These are phyloP conservation scores for Chromoteleia sp. DNA, from an alignment of 2,888 invertebrate species.

Conservation along the genomic window DNA sequence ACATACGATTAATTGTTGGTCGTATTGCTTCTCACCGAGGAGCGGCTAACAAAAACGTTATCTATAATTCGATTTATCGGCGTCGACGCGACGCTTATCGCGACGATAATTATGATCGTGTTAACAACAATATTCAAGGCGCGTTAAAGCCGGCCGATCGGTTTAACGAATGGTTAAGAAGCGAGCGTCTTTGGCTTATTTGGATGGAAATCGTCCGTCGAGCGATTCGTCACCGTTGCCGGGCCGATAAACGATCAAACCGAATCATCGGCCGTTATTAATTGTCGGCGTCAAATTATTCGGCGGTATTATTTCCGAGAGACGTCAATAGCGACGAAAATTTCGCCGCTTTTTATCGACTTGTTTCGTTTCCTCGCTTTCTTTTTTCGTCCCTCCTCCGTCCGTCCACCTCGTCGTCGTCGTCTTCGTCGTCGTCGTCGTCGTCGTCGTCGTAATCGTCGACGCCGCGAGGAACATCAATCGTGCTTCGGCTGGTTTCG, in stretches of 20 bases:
- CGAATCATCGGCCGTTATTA: slow-evolving; percentile 1
- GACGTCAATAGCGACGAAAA: slow-evolving; percentile 30
- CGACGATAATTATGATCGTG: not conserved
- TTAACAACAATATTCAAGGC: not conserved
- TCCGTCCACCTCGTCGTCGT: slow-evolving; percentile 3
- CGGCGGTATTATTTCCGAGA: not conserved
- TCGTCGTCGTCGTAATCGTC: not conserved
- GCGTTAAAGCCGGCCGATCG: not conserved
- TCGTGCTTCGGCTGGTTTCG: slow-evolving; percentile 36
- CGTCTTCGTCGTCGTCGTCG: not conserved
- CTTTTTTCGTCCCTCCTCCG: not conserved
- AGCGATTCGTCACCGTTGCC: no score
- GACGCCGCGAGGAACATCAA: slow-evolving; percentile 13
- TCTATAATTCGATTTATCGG: slow-evolving; percentile 26
- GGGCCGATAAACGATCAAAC: no score
- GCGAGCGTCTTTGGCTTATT: no score
- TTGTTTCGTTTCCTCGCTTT: not conserved
- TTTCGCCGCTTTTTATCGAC: slow-evolving; percentile 30
- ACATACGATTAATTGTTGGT: no score
- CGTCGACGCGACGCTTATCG: slow-evolving; percentile 5
- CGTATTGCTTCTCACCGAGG: no score
- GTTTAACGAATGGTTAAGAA: not conserved
- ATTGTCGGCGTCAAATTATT: slow-evolving; percentile 12
- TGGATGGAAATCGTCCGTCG: not conserved
- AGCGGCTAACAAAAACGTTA: slow-evolving; percentile 10